phyloP scores from a whole-genome alignment of 1,140 invertebrate genomes.

The Magallana gigas region DNA sequence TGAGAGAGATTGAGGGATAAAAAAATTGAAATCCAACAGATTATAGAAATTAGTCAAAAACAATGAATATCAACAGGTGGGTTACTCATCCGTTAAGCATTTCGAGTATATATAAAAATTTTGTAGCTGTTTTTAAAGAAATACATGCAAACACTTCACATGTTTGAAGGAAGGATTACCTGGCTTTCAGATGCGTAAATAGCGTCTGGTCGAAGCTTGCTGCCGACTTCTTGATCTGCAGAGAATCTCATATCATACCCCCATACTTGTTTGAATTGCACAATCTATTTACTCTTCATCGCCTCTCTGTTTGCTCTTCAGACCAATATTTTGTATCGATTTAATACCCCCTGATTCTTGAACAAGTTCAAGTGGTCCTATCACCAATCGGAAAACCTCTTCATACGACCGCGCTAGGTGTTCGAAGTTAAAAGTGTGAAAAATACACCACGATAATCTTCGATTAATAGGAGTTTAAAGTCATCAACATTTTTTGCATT shows the following conservation, averaged over 20 bases:
- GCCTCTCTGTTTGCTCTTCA: conserved; percentile 12
- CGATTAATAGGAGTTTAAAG: conserved; percentile 36
- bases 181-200: conserved; percentile 19
- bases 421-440: conserved; percentile 31
- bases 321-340: conserved; percentile 38
- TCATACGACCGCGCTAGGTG: conserved; percentile 10
- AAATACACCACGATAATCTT: conserved; percentile 23
- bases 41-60: conserved; percentile 30
- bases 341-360: conserved; percentile 35
- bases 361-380: conserved; percentile 28
- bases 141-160: conserved; percentile 26
- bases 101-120: conserved; percentile 30
- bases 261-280: conserved; percentile 37
- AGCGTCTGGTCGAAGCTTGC: conserved; percentile 10
- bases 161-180: conserved; percentile 6
- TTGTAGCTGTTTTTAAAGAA: conserved; percentile 34
- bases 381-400: background rate
- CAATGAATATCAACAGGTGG: background rate
- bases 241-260: conserved; percentile 36
- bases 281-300: conserved; percentile 37
- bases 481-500: conserved; percentile 30
- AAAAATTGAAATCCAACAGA: conserved; percentile 5
- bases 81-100: conserved; percentile 27
- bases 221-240: conserved; percentile 28
- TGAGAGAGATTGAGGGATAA: too few relatives aligned